phyloP scores from a whole-genome alignment of 2,797 vertebrate genomes.

The Eulemur rubriventer region DNA sequence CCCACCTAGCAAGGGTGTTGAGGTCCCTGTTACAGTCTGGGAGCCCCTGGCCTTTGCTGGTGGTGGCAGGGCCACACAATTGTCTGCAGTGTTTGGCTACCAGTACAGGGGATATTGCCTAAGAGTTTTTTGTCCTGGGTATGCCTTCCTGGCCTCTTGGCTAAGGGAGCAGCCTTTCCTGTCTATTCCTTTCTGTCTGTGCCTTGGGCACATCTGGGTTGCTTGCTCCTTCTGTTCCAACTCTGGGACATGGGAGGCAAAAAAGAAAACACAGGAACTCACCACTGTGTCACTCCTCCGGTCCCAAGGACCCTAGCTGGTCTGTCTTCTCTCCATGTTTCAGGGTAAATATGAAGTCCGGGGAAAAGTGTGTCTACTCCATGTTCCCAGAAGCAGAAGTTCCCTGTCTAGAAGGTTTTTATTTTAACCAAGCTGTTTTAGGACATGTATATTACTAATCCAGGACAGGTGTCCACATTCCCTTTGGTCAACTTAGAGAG shows the following conservation, averaged over 20 bases:
- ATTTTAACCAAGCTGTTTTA: background rate
- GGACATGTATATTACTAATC: background rate
- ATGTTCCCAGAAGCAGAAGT: background rate
- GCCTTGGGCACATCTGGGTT: background rate
- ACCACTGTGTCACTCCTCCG: background rate
- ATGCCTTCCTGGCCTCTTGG: background rate
- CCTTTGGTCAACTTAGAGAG: background rate
- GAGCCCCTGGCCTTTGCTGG: background rate
- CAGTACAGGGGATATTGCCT: background rate
- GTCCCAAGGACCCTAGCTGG: background rate
- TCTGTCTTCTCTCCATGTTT: background rate
- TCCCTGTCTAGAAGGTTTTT: background rate
- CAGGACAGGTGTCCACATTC: background rate
- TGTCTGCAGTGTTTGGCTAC: background rate
- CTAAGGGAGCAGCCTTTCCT: background rate
- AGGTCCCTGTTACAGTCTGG: background rate
- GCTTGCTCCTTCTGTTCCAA: background rate
- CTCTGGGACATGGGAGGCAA: background rate
- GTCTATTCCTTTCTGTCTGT: background rate
- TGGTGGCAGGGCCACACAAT: background rate
- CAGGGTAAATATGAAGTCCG: background rate
- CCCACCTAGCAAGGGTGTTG: background rate
- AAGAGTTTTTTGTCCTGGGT: background rate
- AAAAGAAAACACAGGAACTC: background rate
- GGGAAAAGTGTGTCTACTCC: background rate